A percentile compares a stretch with the other conserved stretches of the same genome.
phyloP scores from a whole-genome alignment of 2,888 invertebrate genomes.

The Petrophora chlorosata region DNA sequence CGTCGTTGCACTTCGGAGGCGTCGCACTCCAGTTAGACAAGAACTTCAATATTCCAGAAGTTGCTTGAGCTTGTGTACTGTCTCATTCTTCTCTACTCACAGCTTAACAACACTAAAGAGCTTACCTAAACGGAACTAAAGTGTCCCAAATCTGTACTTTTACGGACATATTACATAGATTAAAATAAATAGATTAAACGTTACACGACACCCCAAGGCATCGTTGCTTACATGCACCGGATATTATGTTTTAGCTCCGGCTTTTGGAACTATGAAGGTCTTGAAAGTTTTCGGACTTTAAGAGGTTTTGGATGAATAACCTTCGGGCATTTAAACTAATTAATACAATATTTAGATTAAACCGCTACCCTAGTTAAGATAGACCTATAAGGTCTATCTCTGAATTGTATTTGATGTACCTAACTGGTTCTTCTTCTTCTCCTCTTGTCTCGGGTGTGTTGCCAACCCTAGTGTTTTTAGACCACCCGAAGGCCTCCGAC shows the following conservation, averaged over 20 bases:
- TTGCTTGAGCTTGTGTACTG: too few relatives aligned
- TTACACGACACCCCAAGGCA: conserved; percentile 36
- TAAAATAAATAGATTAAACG: conserved; percentile 37
- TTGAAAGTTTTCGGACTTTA: background rate
- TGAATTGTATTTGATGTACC: too few relatives aligned
- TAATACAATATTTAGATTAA: too few relatives aligned
- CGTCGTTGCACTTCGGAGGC: too few relatives aligned
- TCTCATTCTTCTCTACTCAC: conserved; percentile 2
- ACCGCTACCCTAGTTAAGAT: too few relatives aligned
- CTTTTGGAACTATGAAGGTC: conserved; percentile 3
- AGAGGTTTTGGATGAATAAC: background rate
- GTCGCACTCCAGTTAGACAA: too few relatives aligned
- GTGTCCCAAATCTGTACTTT: conserved; percentile 40
- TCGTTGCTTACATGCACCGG: conserved; percentile 34
- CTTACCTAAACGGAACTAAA: conserved; percentile 34
- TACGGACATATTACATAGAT: conserved; percentile 42
- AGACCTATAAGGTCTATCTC: too few relatives aligned
- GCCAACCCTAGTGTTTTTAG: too few relatives aligned
- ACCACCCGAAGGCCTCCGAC: too few relatives aligned
- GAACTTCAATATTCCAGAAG: too few relatives aligned
- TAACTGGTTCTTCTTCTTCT: too few relatives aligned
- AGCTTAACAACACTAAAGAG: conserved; percentile 22
- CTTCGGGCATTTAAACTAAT: background rate
- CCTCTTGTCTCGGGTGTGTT: too few relatives aligned
- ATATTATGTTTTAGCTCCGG: conserved; percentile 14